Evolutionary conservation across 2,797 vertebrate genomes (phyloP).

Genomic region (Pangasius sanitwongsei): DNA sequence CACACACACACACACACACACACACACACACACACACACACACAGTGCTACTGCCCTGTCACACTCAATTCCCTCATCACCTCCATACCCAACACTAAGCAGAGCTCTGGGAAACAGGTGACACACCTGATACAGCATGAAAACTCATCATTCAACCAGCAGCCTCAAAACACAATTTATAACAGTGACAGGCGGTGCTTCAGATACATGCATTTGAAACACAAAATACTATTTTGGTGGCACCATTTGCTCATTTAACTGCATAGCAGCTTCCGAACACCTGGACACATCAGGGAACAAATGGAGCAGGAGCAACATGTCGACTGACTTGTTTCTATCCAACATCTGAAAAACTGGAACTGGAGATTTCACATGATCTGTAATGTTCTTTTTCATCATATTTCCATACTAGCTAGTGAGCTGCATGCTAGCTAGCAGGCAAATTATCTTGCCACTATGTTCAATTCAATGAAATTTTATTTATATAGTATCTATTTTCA

Average conservation of each 20-base stretch:
- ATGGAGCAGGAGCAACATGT: neutral
- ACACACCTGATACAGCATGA: constrained; percentile 3
- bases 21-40: constrained; percentile 21
- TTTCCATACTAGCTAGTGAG: neutral
- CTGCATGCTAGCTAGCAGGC: neutral
- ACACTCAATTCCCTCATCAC: constrained; percentile 11
- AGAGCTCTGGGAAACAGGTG: constrained; percentile 3
- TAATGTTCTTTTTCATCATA: neutral
- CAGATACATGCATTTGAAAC: neutral
- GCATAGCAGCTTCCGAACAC: neutral
- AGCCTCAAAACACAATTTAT: neutral
- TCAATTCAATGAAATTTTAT: neutral
- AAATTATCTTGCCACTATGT: neutral
- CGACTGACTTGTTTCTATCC: neutral
- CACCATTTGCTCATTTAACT: neutral
- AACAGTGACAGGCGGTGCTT: neutral
- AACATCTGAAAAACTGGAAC: neutral
- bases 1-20: constrained; percentile 13
- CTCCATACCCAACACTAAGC: constrained; percentile 33
- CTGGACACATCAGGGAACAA: neutral
- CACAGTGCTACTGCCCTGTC: neutral
- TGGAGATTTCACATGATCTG: neutral
- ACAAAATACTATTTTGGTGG: neutral
- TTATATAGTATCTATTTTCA: neutral
- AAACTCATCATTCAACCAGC: neutral